Base-by-base conservation (phyloP, 2,888 invertebrate genomes). In the Pristionchus fissidentatus region DNA sequence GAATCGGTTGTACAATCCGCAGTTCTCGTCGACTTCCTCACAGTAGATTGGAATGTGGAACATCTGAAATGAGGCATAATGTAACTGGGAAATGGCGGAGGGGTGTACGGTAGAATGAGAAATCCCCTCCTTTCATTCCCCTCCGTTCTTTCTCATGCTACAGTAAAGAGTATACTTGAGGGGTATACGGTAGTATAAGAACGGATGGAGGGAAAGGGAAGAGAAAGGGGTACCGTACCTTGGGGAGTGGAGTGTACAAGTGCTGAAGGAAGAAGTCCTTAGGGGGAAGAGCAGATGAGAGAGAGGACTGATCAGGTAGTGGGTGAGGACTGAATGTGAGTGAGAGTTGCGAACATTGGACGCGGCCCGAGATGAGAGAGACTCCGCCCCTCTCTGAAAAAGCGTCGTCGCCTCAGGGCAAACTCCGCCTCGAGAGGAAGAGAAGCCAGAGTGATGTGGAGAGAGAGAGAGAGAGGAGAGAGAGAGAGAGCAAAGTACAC, bases 31-130 rank as follows among this genome's bases (percentile, higher is more conserved):
- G 41, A 57, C 3, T 1, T 79, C 80, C 1, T 81, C 80, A 26
- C 80, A 81, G 80, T 81, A 81, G 46, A 81, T 32, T 0, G 80
- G 80, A 22, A 81, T 81, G 62, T 81, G 80, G 62, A 81, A 81
- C 80, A 81, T 81, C 79, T 79, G 55, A 35, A 49, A 46, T 26
- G n/a, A n/a, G 22, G 29, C 22, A 32, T 46, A 49, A 46, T 15
- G 75, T 77, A 49, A 29, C 1, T 77, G 5, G 15, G 10, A 15
- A 19, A 77, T 29, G 32, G 29, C 19, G 49, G 13, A 49, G 49
- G 19, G 19, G 49, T 49, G 49, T 49, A 29, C 7, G 35, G 62
- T 29, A 32, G 62, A 35, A 66, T 35, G 32, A 38, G n/a, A 55
- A 55, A n/a, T 3, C 1, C 7, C 55, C 55, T 60, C 13, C 43